A percentile compares a stretch with the other conserved stretches of the same genome.
Conservation (phyloP, 2,797 vertebrate genomes). For the Martes flavigula region DNA sequence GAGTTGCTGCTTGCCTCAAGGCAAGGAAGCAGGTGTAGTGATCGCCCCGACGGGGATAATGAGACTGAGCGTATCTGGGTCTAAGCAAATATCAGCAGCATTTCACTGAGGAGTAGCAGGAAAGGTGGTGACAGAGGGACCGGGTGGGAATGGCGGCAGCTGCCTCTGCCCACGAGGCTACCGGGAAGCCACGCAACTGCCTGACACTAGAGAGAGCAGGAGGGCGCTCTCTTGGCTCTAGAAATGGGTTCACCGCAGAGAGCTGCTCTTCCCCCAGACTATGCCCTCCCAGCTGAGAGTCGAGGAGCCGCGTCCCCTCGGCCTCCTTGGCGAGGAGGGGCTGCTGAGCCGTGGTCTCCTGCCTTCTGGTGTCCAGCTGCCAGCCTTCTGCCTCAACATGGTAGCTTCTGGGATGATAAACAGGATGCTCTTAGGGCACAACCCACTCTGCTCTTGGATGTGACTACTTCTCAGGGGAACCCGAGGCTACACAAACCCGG, state of each 20-base stretch:
- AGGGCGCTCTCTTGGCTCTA: background rate
- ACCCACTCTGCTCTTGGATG: background rate
- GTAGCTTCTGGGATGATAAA: background rate
- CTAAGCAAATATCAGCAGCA: background rate
- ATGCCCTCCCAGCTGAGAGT: background rate
- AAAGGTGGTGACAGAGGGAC: background rate
- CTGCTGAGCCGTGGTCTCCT: background rate
- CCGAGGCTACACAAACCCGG: rapidly evolving
- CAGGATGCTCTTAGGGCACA: background rate
- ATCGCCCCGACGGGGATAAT: background rate
- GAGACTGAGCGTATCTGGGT: background rate
- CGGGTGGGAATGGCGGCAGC: background rate
- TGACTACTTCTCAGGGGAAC: rapidly evolving
- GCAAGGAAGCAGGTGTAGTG: background rate
- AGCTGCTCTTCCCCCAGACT: background rate
- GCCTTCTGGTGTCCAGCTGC: background rate
- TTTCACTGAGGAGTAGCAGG: background rate
- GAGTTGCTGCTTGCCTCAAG: background rate
- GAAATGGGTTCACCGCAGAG: background rate
- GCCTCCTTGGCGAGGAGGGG: rapidly evolving
- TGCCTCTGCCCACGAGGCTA: background rate
- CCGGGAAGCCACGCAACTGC: background rate
- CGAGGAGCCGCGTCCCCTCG: background rate
- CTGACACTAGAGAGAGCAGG: background rate
- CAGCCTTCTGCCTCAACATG: background rate